Conservation (phyloP, 2,797 vertebrate genomes). For the Lepilemur septentrionalis region DNA sequence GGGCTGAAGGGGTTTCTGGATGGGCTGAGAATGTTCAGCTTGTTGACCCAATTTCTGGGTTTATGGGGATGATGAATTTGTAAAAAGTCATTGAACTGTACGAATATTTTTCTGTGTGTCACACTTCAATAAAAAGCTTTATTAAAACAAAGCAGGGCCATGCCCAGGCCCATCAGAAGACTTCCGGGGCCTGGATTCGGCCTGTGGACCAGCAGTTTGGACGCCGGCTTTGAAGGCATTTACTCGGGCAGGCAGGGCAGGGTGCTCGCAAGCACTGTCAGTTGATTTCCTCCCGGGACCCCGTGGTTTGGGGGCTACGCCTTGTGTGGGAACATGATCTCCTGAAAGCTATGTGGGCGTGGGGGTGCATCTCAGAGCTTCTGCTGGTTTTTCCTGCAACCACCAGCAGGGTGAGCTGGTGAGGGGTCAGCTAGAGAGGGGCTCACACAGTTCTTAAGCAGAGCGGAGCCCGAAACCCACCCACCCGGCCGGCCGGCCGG, state of each 20-base stretch:
- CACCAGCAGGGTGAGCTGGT: too few species aligned
- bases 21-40: rapidly evolving
- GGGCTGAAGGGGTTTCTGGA: background rate
- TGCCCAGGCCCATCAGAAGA: background rate
- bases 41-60: background rate
- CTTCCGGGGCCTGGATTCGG: rapidly evolving
- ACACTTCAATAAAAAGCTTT: background rate
- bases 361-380: rapidly evolving
- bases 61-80: background rate
- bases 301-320: background rate
- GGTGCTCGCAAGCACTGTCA: rapidly evolving
- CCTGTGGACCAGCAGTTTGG: background rate
- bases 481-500: too few species aligned
- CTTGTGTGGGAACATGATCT: rapidly evolving
- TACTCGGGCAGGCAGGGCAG: background rate
- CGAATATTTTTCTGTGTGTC: background rate
- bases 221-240: background rate
- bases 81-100: background rate
- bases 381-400: background rate
- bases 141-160: background rate
- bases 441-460: rapidly evolving
- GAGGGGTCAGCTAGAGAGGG: background rate
- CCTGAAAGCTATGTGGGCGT: background rate
- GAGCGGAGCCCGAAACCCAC: rapidly evolving
- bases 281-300: background rate